A percentile compares a stretch with the other conserved stretches of the same genome.
These are phyloP conservation scores for Hypotaenidia philippensis DNA, from an alignment of 2,797 vertebrate genomes.

Conservation along the genomic window DNA sequence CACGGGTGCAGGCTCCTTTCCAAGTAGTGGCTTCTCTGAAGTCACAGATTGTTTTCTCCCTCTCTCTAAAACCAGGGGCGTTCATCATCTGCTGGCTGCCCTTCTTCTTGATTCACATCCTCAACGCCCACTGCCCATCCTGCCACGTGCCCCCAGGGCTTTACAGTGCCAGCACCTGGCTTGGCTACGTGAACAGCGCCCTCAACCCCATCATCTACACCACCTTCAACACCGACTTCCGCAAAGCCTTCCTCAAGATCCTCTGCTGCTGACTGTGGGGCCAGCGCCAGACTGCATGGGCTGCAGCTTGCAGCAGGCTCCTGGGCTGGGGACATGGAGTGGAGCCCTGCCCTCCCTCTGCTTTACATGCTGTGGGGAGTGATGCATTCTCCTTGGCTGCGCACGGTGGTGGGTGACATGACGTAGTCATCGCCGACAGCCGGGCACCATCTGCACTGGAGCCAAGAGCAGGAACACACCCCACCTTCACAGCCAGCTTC, in stretches of 20 bases:
- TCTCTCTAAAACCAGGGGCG: conserved; percentile 82
- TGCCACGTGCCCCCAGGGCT: conserved; percentile 88
- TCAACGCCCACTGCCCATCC: conserved; percentile 91
- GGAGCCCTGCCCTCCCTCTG: neutral
- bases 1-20: neutral
- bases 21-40: neutral
- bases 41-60: neutral
- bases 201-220: conserved; percentile 96
- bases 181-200: conserved; percentile 94
- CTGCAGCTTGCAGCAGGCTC: neutral
- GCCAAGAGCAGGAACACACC: fast-evolving
- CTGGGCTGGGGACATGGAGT: neutral
- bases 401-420: fast-evolving
- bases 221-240: conserved; percentile 94
- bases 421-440: neutral
- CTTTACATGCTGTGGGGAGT: neutral
- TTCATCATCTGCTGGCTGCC: conserved; percentile 97
- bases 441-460: neutral
- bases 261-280: conserved; percentile 85
- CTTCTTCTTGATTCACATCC: conserved; percentile 94
- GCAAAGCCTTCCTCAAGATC: conserved; percentile 95
- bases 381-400: fast-evolving
- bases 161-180: conserved; percentile 94
- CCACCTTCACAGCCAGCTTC: neutral
- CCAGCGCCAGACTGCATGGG: fast-evolving